Evolutionary conservation across 2,113 vertebrate species (phyloP).

Genomic region (Zosterops pallidus): DNA sequence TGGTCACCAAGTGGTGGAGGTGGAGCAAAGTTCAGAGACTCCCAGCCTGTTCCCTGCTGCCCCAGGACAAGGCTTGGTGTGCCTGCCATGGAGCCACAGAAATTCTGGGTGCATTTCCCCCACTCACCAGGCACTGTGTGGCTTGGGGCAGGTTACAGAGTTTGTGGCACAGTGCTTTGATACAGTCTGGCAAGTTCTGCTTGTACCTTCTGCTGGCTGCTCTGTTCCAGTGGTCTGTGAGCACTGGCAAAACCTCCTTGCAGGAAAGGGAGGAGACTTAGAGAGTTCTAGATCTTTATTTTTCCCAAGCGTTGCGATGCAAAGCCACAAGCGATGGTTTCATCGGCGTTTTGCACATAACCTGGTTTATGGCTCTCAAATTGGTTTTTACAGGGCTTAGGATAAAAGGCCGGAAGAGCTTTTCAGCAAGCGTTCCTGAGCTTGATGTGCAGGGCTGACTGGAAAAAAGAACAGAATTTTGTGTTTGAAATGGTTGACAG

Average conservation of each 20-base stretch:
- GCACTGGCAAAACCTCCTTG: background rate
- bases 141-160: background rate
- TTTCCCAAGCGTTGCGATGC: background rate
- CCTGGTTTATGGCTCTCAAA: background rate
- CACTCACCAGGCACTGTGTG: background rate
- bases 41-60: background rate
- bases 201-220: background rate
- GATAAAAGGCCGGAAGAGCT: conserved; percentile 1
- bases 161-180: background rate
- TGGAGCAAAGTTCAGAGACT: background rate
- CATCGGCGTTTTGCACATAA: background rate
- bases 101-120: background rate
- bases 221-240: background rate
- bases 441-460: background rate
- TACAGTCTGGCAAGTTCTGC: background rate
- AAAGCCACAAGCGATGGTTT: background rate
- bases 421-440: background rate
- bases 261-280: background rate
- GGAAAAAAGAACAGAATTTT: background rate
- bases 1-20: background rate
- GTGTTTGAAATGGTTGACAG: conserved; percentile 20
- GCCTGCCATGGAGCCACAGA: background rate
- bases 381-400: background rate
- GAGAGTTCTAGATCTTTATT: background rate
- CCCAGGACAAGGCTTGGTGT: background rate